Conservation (phyloP, 2,113 vertebrate genomes). For the Podocnemis expansa region DNA sequence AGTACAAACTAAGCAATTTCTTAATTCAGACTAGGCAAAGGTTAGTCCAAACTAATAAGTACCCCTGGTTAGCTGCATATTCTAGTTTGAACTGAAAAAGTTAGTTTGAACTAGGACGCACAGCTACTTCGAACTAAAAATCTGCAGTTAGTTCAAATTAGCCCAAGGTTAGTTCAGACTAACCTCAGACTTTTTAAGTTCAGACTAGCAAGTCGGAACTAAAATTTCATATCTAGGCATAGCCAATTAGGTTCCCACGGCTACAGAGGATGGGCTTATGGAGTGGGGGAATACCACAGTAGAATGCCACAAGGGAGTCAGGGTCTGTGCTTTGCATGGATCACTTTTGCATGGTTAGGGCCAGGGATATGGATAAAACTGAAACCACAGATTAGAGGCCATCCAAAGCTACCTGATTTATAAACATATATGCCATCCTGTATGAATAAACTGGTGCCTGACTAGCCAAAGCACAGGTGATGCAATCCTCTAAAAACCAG, state of each 20-base stretch:
- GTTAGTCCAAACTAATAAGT: too few species aligned
- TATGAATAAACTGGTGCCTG: neutral
- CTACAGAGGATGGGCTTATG: neutral
- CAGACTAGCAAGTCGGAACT: too few species aligned
- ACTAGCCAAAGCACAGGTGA: neutral
- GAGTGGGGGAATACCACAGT: neutral
- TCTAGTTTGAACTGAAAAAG: too few species aligned
- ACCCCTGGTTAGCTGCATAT: too few species aligned
- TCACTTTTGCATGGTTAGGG: neutral
- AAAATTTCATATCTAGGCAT: too few species aligned
- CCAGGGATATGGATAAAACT: neutral
- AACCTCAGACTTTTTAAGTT: too few species aligned
- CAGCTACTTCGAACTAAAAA: too few species aligned
- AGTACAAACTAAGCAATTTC: too few species aligned
- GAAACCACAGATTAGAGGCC: neutral
- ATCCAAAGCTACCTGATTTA: neutral
- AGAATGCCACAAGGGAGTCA: neutral
- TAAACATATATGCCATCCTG: neutral
- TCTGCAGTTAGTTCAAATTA: too few species aligned
- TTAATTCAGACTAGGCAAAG: too few species aligned
- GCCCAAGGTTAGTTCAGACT: too few species aligned
- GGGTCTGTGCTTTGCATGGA: neutral
- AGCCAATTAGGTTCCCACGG: neutral
- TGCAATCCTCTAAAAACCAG: neutral
- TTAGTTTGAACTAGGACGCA: too few species aligned